Evolutionary conservation across 2,888 invertebrate genomes (phyloP).

Genomic region (Oxycera nigricornis): DNA sequence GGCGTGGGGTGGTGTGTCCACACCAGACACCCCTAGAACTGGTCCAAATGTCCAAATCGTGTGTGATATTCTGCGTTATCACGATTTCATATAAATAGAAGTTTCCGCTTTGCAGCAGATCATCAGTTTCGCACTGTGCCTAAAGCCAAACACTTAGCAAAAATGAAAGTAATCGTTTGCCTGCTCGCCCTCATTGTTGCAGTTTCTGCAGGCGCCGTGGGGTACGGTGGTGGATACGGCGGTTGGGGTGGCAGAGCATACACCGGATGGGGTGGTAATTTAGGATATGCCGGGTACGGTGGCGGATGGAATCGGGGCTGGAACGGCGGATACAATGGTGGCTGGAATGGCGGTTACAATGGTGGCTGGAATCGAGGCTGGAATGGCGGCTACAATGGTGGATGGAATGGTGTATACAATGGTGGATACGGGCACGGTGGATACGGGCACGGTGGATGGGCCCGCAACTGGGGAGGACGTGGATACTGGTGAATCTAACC

Average conservation of each 20-base stretch:
- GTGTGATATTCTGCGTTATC: too few species aligned
- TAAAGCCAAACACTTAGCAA: not conserved
- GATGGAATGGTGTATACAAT: not conserved
- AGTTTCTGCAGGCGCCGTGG: slow-evolving; percentile 1
- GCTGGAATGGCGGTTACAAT: not conserved
- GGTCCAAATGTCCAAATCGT: too few species aligned
- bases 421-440: not conserved
- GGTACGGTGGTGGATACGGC: not conserved
- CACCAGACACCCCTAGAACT: too few species aligned
- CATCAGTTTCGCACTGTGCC: not conserved
- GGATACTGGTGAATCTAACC: too few species aligned
- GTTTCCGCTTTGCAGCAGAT: too few species aligned
- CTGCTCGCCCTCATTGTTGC: slow-evolving; percentile 8
- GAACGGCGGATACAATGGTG: not conserved
- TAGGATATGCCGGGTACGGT: not conserved
- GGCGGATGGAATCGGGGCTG: not conserved
- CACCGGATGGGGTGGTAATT: not conserved
- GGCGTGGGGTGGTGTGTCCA: too few species aligned
- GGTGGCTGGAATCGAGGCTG: not conserved
- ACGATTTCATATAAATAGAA: too few species aligned
- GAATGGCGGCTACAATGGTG: not conserved
- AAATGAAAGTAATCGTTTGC: slow-evolving; percentile 28
- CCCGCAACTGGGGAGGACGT: too few species aligned
- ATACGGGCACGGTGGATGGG: not conserved
- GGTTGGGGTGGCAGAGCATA: not conserved